phyloP scores from a whole-genome alignment of 1,140 invertebrate species.

The Callitettix versicolor region DNA sequence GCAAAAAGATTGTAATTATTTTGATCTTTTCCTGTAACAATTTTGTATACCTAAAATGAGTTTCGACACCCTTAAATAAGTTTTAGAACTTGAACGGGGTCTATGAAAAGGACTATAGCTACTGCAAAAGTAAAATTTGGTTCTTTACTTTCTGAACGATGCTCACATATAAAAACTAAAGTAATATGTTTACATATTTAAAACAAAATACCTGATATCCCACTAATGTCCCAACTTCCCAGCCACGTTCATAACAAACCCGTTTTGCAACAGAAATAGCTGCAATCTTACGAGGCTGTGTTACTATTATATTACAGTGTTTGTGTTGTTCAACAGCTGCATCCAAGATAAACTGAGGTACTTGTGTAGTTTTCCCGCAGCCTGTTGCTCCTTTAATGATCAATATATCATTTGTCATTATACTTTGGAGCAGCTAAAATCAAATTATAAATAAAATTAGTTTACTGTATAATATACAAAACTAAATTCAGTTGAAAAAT shows the following conservation, averaged over 20 bases:
- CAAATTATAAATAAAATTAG: not conserved
- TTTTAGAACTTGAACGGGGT: too few species aligned
- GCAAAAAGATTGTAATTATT: too few species aligned
- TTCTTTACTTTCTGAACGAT: too few species aligned
- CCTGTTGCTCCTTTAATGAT: slow-evolving; percentile 87
- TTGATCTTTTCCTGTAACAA: too few species aligned
- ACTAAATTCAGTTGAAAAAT: slow-evolving; percentile 22
- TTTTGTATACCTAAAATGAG: too few species aligned
- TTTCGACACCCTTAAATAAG: too few species aligned
- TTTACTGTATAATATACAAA: slow-evolving; percentile 17
- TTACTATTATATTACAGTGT: slow-evolving; percentile 75
- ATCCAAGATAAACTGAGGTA: slow-evolving; percentile 82
- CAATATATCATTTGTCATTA: slow-evolving; percentile 54
- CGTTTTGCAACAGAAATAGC: slow-evolving; percentile 70
- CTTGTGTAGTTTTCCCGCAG: slow-evolving; percentile 67
- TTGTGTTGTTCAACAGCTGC: slow-evolving; percentile 43
- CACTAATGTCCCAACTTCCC: slow-evolving; percentile 63
- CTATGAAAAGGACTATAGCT: too few species aligned
- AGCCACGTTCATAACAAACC: slow-evolving; percentile 65
- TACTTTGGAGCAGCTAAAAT: slow-evolving; percentile 45
- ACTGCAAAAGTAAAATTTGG: too few species aligned
- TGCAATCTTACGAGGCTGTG: slow-evolving; percentile 76
- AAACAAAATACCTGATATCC: slow-evolving; percentile 60
- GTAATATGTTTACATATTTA: too few species aligned
- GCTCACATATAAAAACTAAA: too few species aligned